Evolutionary conservation across 2,888 invertebrate species (phyloP), one percentile per base, ranked within the genome.

Genomic region (Drosophila crucigera): DNA sequence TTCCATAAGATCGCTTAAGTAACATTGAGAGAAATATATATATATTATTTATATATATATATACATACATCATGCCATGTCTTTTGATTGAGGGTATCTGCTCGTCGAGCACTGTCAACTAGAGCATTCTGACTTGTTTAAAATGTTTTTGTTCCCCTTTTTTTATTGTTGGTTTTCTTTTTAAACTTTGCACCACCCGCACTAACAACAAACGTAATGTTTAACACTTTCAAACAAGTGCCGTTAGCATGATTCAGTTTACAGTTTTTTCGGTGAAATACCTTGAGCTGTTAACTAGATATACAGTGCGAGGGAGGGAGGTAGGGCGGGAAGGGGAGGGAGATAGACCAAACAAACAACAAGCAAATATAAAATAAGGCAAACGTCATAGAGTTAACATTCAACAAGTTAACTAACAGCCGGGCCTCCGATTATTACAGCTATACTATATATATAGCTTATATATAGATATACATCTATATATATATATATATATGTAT

Each of bases 171-270:
- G 39, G 53, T 39, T 39, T 43, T 53, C 67, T 49, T 61, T 71
- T 72, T 73, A 78, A 85, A 84, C 84, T 83, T 84, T 88, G 83
- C 76, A 81, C 79, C 82, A 68, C 60, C 75, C 58, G 35, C 50
- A 77, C 67, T 61, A 69, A 58, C 61, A 72, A 37, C 72, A 70
- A 77, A 68, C 72, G 70, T 65, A 62, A 73, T 72, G 49, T 61
- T 67, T 78, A 78, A 72, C 69, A 52, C 58, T 49, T 54, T 64
- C 69, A 74, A 76, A 58, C 76, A 79, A 87, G 73, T 79, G 68
- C 73, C 82, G 78, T 80, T 83, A 66, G 78, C 54, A 67, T 84
- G 84, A 86, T 78, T 84, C 89, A 89, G 65, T 68, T 83, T 68
- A 68, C 73, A 73, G 39, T 62, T 68, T 31, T 81, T 77, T 69